Percentiles rank a stretch among this genome's conserved stretches.
These are phyloP conservation scores for Cerastis rubricosa DNA, from an alignment of 2,888 invertebrate genomes.

Conservation along the genomic window DNA sequence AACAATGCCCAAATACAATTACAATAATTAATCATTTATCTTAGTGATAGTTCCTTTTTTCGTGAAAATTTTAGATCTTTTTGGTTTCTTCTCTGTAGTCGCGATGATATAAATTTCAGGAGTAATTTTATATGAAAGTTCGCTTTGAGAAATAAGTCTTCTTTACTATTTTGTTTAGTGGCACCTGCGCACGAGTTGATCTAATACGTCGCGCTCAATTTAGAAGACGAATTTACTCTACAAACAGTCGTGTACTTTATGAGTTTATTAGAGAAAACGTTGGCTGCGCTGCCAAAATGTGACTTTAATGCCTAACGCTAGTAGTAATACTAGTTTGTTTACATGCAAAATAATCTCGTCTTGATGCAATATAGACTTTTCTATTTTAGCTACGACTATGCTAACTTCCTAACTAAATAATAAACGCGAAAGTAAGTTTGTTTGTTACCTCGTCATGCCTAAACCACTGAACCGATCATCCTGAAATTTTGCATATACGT, in stretches of 20 bases:
- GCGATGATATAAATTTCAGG: neutral
- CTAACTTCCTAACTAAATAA: too few relatives aligned
- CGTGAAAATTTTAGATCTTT: too few relatives aligned
- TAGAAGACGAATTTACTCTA: conserved; percentile 65
- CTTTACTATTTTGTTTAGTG: neutral
- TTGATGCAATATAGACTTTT: neutral
- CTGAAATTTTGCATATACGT: too few relatives aligned
- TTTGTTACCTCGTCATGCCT: too few relatives aligned
- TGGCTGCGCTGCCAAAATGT: conserved; percentile 45
- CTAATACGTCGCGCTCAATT: conserved; percentile 78
- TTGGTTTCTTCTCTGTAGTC: neutral
- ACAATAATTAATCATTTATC: too few relatives aligned
- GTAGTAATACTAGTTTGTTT: conserved; percentile 30
- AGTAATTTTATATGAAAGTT: neutral
- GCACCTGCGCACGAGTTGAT: conserved; percentile 70
- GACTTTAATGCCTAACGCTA: conserved; percentile 17
- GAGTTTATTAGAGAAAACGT: conserved; percentile 58
- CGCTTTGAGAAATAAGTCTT: conserved; percentile 7
- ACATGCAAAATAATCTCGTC: conserved; percentile 8
- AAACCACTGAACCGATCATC: too few relatives aligned
- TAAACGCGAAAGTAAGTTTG: too few relatives aligned
- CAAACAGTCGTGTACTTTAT: conserved; percentile 54
- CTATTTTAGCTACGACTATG: neutral
- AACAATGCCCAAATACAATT: too few relatives aligned
- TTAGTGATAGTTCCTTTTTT: too few relatives aligned